Evolutionary conservation across 64 coral and sea anemone species (phyloP).

Genomic region (Montipora efflorescens): DNA sequence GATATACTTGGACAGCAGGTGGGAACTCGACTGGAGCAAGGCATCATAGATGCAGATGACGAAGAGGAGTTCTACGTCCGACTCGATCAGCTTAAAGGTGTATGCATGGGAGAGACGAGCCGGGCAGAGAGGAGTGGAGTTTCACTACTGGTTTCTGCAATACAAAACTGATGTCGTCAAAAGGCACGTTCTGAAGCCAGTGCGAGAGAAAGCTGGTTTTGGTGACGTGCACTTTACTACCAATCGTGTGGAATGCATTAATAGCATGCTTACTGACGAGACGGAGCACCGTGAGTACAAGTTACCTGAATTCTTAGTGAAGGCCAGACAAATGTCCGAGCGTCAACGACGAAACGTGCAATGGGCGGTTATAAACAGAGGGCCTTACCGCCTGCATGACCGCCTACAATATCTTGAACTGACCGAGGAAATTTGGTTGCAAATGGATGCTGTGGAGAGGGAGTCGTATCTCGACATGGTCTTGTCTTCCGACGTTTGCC

Average conservation of each 20-base stretch:
- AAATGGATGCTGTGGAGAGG: background rate
- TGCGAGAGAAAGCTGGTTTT: conserved; percentile 20
- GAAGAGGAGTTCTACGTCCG: conserved; percentile 16
- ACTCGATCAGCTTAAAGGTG: conserved; percentile 10
- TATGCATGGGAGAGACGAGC: background rate
- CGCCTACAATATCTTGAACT: conserved; percentile 5
- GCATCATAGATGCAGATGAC: conserved; percentile 19
- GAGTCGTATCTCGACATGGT: conserved; percentile 10
- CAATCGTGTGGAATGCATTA: conserved; percentile 47
- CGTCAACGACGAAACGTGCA: conserved; percentile 29
- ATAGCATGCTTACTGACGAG: conserved; percentile 46
- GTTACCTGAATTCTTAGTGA: conserved; percentile 10
- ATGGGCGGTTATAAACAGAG: conserved; percentile 61
- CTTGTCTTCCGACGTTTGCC: background rate
- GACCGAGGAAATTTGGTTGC: conserved; percentile 20
- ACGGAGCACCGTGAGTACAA: background rate
- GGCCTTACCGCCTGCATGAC: conserved; percentile 38
- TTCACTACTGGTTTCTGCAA: conserved; percentile 11
- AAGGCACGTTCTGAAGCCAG: conserved; percentile 14
- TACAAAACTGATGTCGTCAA: conserved; percentile 30
- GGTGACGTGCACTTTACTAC: background rate
- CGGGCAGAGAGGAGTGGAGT: background rate
- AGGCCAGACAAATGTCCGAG: conserved; percentile 11
- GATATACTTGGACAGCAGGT: conserved; percentile 33
- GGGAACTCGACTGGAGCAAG: conserved; percentile 11